Conservation (phyloP, 2,113 vertebrate genomes). For the Morone saxatilis region DNA sequence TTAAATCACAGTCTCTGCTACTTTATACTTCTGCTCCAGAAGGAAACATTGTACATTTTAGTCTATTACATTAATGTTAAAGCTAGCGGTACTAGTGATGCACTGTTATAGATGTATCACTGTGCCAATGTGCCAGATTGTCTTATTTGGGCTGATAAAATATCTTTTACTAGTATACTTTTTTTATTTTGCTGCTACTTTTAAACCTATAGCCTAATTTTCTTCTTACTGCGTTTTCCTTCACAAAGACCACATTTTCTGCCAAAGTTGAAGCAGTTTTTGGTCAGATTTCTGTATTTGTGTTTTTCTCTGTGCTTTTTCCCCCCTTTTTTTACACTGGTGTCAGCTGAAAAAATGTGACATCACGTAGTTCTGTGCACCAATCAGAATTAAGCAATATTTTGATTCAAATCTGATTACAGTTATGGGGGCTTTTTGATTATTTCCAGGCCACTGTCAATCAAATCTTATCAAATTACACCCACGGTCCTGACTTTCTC, state of each 20-base stretch:
- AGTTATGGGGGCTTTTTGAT: background rate
- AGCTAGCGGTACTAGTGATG: background rate
- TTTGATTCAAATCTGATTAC: background rate
- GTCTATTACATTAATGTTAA: background rate
- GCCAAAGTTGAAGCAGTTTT: background rate
- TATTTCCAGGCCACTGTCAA: background rate
- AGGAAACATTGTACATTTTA: background rate
- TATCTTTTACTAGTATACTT: background rate
- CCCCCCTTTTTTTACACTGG: background rate
- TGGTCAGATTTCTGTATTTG: background rate
- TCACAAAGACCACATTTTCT: background rate
- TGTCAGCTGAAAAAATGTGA: background rate
- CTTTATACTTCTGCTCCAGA: background rate
- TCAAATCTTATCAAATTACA: background rate
- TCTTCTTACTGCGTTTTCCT: too few species aligned
- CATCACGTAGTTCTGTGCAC: background rate
- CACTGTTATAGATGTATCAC: background rate
- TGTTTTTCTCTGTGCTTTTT: background rate
- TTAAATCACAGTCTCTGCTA: background rate
- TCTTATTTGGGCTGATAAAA: background rate
- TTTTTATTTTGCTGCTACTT: background rate
- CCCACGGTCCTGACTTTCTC: background rate
- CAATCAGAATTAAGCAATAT: background rate
- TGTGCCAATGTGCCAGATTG: background rate
- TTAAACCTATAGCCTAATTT: background rate